Base-by-base conservation (phyloP, 2,888 invertebrate genomes). In the Hermaeophaga mercurialis region DNA sequence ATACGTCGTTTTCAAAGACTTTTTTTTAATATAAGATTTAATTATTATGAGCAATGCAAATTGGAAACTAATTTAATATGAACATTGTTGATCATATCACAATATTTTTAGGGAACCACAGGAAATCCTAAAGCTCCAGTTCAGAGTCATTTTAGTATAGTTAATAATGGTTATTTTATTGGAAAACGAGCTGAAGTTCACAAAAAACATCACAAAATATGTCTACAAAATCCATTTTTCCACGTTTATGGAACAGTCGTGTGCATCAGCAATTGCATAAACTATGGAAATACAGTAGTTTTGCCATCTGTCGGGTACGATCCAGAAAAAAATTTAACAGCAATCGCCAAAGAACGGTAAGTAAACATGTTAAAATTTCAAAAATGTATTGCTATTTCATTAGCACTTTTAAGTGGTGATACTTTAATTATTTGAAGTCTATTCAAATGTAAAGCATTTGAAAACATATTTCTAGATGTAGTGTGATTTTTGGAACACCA, bases 171-270 rank as follows among this genome's bases (percentile, higher is more conserved):
- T 4, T 84, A 82, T 68, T 82, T 84, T 66, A 79, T 86, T 50
- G 88, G 86, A 1, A 78, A 71, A 24, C 77, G 85, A 56, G 75
- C 77, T 39, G 75, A 76, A 8, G 69, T 83, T 1, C 63, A 79
- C 41, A 73, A 78, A 15, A 80, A 75, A 17, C 78, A 82, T 62
- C 78, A 81, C 11, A 83, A 68, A 56, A 76, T 85, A 54, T 86
- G 85, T 61, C 67, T 85, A 1, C 87, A 89, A 68, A 87, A 90
- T 12, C 93, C 93, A 0, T 79, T 91, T 17, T 94, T 91, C 73
- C 94, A 95, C 74, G 90, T 88, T 26, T 93, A 85, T 72, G 94
- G 92, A 0, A 84, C 87, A 56, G 81, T 86, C 1, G 77, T 85
- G 38, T 86, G 85, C 0, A 79, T 85, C 15, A 66, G 89, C 22